Percentiles rank a stretch among this genome's conserved stretches.
phyloP scores from a whole-genome alignment of 2,113 vertebrate species.

The Ahaetulla prasina region DNA sequence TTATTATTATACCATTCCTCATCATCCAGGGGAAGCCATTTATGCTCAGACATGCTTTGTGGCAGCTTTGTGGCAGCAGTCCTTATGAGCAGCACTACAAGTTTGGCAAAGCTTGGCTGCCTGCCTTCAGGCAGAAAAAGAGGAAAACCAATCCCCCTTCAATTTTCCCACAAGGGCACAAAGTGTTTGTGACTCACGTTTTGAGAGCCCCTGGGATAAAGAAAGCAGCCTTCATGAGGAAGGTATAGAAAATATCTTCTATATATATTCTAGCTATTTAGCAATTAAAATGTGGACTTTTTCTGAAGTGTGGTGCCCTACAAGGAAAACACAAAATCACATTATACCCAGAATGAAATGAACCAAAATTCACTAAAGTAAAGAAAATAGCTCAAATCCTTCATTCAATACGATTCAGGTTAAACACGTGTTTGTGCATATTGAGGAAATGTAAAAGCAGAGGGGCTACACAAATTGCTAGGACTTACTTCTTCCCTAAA shows the following conservation, averaged over 20 bases:
- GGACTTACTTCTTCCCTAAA: conserved; percentile 39
- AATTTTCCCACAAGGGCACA: background rate
- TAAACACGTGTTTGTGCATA: conserved; percentile 55
- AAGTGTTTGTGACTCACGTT: background rate
- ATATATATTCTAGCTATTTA: conserved; percentile 61
- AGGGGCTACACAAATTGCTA: conserved; percentile 51
- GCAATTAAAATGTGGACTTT: conserved; percentile 54
- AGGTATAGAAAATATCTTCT: no score
- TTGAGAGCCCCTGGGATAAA: conserved; percentile 46
- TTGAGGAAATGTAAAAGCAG: conserved; percentile 63
- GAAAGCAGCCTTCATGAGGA: conserved; percentile 56
- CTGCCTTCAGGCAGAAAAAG: background rate
- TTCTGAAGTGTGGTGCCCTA: conserved; percentile 65
- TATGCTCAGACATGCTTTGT: background rate
- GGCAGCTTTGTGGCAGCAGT: background rate
- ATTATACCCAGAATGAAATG: conserved; percentile 66
- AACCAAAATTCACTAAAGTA: conserved; percentile 72
- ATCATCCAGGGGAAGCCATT: background rate
- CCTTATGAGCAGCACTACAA: background rate
- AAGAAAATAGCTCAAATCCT: conserved; percentile 76
- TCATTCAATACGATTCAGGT: conserved; percentile 64
- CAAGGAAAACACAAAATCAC: conserved; percentile 65
- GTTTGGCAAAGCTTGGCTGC: background rate
- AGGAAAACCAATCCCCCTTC: background rate
- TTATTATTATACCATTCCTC: background rate